These are phyloP conservation scores for Chaetorhynchus papuensis DNA, from an alignment of 2,113 vertebrate species.

Conservation along the genomic window DNA sequence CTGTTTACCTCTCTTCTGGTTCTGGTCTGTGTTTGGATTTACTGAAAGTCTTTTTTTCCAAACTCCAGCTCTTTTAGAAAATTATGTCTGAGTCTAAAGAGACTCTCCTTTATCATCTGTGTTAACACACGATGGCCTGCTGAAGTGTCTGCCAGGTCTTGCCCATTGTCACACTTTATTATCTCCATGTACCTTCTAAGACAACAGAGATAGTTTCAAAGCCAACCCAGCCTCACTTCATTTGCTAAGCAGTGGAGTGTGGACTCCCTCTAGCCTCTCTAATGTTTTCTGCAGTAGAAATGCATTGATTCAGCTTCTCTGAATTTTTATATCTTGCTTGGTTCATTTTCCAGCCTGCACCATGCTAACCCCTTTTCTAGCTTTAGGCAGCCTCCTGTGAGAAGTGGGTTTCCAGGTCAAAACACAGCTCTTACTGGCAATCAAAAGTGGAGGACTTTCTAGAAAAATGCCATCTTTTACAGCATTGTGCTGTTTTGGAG, in stretches of 20 bases:
- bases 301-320: background rate
- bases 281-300: slow-evolving; percentile 28
- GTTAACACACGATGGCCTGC: background rate
- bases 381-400: slow-evolving; percentile 8
- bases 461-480: slow-evolving; percentile 6
- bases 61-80: background rate
- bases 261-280: slow-evolving; percentile 59
- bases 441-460: background rate
- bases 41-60: background rate
- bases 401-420: slow-evolving; percentile 57
- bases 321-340: background rate
- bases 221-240: background rate
- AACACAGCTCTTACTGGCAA: slow-evolving; percentile 13
- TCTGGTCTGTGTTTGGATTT: background rate
- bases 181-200: background rate
- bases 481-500: background rate
- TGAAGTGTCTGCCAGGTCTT: background rate
- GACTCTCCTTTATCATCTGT: background rate
- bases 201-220: background rate
- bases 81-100: background rate
- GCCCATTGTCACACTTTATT: background rate
- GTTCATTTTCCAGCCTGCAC: slow-evolving; percentile 6
- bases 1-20: background rate
- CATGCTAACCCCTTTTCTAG: background rate
- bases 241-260: slow-evolving; percentile 33